Conservation (phyloP, 2,797 vertebrate genomes). For the Scleropages formosus region DNA sequence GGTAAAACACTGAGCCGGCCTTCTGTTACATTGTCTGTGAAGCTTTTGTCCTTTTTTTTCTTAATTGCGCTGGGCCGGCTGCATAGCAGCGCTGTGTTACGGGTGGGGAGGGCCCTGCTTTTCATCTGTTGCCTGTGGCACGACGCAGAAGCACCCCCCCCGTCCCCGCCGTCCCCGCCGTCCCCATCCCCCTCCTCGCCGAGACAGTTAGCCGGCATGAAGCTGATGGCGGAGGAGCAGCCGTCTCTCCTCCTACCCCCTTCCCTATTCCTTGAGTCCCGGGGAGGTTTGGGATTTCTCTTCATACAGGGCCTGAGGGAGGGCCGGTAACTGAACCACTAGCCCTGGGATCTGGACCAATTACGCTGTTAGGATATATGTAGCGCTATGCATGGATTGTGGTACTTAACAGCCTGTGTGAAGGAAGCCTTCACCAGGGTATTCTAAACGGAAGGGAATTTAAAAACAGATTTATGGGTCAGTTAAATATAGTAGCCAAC, state of each 20-base stretch:
- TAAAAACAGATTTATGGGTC: constrained; percentile 86
- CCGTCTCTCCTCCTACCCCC: not conserved
- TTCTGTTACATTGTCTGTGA: constrained; percentile 81
- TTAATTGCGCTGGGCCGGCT: constrained; percentile 69
- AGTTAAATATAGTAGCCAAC: constrained; percentile 83
- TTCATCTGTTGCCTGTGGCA: constrained; percentile 72
- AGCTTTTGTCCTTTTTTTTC: constrained; percentile 70
- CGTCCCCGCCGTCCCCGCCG: not conserved
- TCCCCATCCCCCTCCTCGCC: constrained; percentile 46
- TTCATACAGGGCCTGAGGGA: constrained; percentile 68
- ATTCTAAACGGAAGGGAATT: constrained; percentile 79
- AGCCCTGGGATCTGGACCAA: constrained; percentile 78
- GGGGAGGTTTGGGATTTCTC: constrained; percentile 76
- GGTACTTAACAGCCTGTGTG: constrained; percentile 76
- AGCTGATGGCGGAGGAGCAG: constrained; percentile 67
- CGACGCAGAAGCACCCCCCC: constrained; percentile 56
- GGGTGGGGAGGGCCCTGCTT: constrained; percentile 61
- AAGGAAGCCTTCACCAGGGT: constrained; percentile 69
- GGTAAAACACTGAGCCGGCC: constrained; percentile 83
- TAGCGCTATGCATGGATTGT: constrained; percentile 74
- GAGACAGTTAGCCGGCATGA: constrained; percentile 70
- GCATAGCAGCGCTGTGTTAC: constrained; percentile 61
- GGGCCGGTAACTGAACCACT: constrained; percentile 75
- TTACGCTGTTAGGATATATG: constrained; percentile 80
- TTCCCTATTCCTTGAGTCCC: constrained; percentile 54